phyloP scores from a whole-genome alignment of 2,797 vertebrate species.

The Falco biarmicus region DNA sequence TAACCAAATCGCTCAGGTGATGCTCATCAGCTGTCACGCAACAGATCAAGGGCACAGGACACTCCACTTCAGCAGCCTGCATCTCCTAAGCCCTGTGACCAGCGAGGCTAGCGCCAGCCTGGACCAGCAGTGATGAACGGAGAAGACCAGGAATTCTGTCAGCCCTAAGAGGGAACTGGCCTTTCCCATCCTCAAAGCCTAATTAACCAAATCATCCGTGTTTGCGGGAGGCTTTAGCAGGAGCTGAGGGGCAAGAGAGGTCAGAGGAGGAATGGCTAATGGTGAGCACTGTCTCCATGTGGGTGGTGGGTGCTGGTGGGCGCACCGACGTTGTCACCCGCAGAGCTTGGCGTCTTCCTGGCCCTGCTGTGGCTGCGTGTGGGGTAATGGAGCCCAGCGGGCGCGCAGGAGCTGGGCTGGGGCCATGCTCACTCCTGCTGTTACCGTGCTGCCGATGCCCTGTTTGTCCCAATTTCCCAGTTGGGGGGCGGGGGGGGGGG shows the following conservation, averaged over 20 bases:
- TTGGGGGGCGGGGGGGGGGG: background rate
- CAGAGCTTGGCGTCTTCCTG: background rate
- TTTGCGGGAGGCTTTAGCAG: background rate
- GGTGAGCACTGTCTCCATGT: background rate
- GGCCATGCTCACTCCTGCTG: rapidly evolving
- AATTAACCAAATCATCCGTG: background rate
- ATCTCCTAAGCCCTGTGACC: background rate
- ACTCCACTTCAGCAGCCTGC: background rate
- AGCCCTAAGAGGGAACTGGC: background rate
- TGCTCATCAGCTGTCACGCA: background rate
- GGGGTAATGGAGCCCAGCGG: rapidly evolving
- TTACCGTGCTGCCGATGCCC: background rate
- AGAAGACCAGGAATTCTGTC: background rate
- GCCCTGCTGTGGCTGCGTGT: background rate
- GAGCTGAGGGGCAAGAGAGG: background rate
- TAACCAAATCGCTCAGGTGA: background rate
- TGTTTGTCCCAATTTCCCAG: background rate
- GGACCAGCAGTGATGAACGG: rapidly evolving
- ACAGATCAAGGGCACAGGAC: background rate
- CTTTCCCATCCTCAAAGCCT: background rate
- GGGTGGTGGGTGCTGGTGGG: background rate
- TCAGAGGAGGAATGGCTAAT: background rate
- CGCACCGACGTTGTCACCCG: rapidly evolving
- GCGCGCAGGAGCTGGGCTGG: rapidly evolving
- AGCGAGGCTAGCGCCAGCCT: background rate